Evolutionary conservation across 2,797 vertebrate species (phyloP).

Genomic region (Acanthurus tractus): DNA sequence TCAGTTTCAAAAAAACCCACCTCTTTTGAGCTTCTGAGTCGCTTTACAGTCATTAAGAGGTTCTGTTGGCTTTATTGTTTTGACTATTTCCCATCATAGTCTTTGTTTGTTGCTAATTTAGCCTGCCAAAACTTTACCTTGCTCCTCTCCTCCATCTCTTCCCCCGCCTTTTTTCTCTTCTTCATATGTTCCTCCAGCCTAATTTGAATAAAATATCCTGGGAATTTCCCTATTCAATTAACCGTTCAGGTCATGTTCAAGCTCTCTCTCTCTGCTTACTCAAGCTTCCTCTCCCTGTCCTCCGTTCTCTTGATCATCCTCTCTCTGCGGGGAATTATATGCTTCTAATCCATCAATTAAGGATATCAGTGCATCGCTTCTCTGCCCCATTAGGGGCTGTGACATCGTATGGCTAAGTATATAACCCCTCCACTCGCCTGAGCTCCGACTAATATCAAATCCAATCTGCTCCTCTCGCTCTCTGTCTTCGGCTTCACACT

Average conservation of each 20-base stretch:
- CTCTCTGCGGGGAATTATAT: conserved; percentile 75
- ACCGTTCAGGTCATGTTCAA: conserved; percentile 74
- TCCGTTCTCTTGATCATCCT: conserved; percentile 70
- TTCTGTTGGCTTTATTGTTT: conserved; percentile 25
- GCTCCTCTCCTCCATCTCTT: conserved; percentile 11
- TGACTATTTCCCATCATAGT: conserved; percentile 12
- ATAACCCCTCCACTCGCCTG: conserved; percentile 65
- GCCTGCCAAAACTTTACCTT: conserved; percentile 19
- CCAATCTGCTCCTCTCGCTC: conserved; percentile 59
- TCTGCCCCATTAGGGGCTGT: conserved; percentile 77
- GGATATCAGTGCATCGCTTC: conserved; percentile 82
- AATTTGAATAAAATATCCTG: conserved; percentile 74
- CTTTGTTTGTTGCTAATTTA: conserved; percentile 31
- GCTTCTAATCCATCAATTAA: conserved; percentile 86
- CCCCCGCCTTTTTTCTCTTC: conserved; percentile 13
- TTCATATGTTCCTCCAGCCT: conserved; percentile 54
- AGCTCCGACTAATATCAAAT: conserved; percentile 70
- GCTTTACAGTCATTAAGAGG: conserved; percentile 34
- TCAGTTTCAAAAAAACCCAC: conserved; percentile 12
- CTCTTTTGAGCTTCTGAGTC: conserved; percentile 23
- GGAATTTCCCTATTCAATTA: conserved; percentile 78
- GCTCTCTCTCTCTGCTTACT: conserved; percentile 57
- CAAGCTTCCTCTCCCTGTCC: conserved; percentile 46
- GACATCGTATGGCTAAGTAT: conserved; percentile 79
- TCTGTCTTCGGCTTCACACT: conserved; percentile 37